Evolutionary conservation across 2,797 vertebrate species (phyloP), one percentile per base, ranked within the genome.

Genomic region (Moxostoma hubbsi): DNA sequence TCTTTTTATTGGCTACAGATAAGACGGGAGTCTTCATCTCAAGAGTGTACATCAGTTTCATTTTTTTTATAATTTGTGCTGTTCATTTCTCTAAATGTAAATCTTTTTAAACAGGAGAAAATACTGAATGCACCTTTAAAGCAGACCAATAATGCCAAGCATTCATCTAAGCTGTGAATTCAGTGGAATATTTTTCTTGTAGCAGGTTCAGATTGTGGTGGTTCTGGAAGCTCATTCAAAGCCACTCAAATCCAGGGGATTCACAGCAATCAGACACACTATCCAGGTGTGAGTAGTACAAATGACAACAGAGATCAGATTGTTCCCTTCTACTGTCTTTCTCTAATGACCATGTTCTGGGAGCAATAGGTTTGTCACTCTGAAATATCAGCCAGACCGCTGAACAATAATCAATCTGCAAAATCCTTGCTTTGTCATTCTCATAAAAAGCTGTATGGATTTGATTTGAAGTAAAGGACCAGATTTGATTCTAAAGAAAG

Each of bases 241-340:
- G 70, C 81, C 68, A 51, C 68, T 71, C 53, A 84, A 87, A 85
- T 87, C 80, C 83, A 5, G 43, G 51, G 80, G 84, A 87, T 84
- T 86, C 72, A 58, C 59, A 85, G 70, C 78, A 84, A 84, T 85
- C 83, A 76, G 74, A 68, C 36, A 7, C 76, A 73, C 71, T 68
- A 59, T 36, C 10, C 11, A 49, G 62, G 57, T 51, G 67, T 47
- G 57, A 79, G 49, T 57, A 10, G 71, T 11, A 58, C 62, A 51
- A 81, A 83, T 82, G 66, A 78, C 83, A 85, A 74, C 73, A 81
- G 57, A 75, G 74, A 80, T 73, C 75, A 76, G 55, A 82, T 57
- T 59, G 24, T 73, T 70, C 76, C 81, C 9, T 64, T 46, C 36
- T 79, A 83, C 78, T 81, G 64, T 58, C 66, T 64, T 57, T 49